Base-by-base conservation (phyloP, 1,140 invertebrate species). In the Centruroides sculpturatus region DNA sequence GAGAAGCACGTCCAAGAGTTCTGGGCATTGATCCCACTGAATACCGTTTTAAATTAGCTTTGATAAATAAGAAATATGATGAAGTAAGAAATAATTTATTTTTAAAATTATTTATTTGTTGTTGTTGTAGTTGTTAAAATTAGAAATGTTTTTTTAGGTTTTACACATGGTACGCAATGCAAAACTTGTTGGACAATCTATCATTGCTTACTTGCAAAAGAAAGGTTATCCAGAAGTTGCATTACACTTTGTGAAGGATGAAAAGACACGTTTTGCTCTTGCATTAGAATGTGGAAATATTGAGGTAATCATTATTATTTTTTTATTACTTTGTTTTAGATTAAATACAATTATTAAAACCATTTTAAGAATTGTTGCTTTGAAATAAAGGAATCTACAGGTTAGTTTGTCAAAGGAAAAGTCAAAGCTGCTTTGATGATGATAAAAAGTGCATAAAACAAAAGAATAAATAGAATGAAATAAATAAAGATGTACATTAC, bases 171-270 rank as follows among this genome's bases (percentile, higher is more conserved):
- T 99, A 10, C 81, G 92, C 35, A 95, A 90, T 66, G 89, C 94
- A 12, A 91, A 96, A 71, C 77, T 99, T 1, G 92, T 99, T 9
- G 96, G 97, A 0, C 97, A 99, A 77, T 95, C 94, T 34, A 98
- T 99, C 66, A 99, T 99, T 70, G 91, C 94, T 0, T 99, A 99
- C 73, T 77, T 99, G 51, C 95, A 99, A 75, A 94, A 98, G 75
- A 99, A 99, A 78, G 95, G 97, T 0, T 99, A 99, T 75, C 97
- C 97, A 0, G 97, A 99, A 77, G 93, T 99, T n/a, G 97, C 97
- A 0, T 77, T 99, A 8, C 95, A 99, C 73, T 99, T 99, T 78
- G 97, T 99, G 0, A 99, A 99, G 74, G 96, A 99, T 73, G 92
- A 98, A 66, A 97, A 96, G 70, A 99, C 96, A 0, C 80, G 95